These are phyloP conservation scores for Oasisia sp. DNA, from an alignment of 2,888 invertebrate genomes.

Conservation along the genomic window DNA sequence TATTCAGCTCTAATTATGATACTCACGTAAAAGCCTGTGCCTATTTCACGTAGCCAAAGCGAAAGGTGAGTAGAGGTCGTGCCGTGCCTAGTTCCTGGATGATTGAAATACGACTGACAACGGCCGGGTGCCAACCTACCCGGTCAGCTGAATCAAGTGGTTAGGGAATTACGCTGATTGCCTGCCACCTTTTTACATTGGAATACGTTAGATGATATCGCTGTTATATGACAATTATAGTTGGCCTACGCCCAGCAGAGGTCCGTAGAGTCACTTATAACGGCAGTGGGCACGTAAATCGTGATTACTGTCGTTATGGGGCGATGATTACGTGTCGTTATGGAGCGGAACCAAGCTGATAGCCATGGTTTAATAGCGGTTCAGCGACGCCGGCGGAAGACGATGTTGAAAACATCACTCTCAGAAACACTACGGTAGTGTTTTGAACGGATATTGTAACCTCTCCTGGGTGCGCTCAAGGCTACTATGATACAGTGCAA, in stretches of 20 bases:
- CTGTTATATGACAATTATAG: not conserved
- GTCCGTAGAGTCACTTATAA: not conserved
- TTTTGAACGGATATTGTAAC: not conserved
- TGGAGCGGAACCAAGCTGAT: not conserved
- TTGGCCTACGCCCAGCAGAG: not conserved
- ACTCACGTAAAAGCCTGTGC: not conserved
- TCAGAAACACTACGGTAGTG: not conserved
- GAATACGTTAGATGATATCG: not conserved
- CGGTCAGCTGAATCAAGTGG: not conserved
- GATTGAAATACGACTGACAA: not conserved
- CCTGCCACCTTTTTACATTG: not conserved
- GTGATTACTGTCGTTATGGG: not conserved
- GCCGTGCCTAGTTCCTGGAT: not conserved
- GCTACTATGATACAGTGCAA: not conserved
- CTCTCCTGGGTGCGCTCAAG: not conserved
- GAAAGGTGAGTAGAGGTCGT: not conserved
- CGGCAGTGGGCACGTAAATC: not conserved
- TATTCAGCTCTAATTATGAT: not conserved
- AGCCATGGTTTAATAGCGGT: not conserved
- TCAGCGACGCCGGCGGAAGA: not conserved
- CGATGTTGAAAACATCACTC: not conserved
- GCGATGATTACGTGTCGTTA: not conserved
- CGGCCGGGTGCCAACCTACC: not conserved
- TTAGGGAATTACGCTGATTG: not conserved
- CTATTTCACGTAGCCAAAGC: not conserved